Evolutionary conservation across 2,797 vertebrate genomes (phyloP).

Genomic region (Malacoraja senta): DNA sequence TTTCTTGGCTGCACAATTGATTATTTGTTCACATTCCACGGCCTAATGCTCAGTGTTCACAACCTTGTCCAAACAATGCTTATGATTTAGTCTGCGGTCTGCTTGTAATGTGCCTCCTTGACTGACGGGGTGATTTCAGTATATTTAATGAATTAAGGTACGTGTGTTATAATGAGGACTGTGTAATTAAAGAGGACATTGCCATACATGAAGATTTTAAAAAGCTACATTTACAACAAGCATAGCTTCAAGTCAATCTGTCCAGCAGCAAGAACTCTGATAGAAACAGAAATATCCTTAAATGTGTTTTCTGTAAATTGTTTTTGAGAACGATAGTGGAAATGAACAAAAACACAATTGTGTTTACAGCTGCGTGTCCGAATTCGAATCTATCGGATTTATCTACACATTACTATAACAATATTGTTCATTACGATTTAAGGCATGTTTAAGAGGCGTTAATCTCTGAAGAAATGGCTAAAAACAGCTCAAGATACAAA

Average conservation of each 20-base stretch:
- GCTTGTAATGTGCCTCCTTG: neutral
- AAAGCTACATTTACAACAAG: slow-evolving; percentile 17
- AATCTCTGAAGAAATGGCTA: neutral
- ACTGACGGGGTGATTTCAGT: neutral
- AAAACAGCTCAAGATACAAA: neutral
- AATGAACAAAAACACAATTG: neutral
- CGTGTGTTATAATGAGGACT: slow-evolving; percentile 74
- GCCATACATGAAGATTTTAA: slow-evolving; percentile 41
- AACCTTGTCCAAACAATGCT: neutral
- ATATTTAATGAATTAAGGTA: slow-evolving; percentile 78
- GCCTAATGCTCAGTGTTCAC: slow-evolving; percentile 43
- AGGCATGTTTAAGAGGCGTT: neutral
- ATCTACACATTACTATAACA: neutral
- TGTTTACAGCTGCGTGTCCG: neutral
- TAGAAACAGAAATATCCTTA: neutral
- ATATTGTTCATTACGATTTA: neutral
- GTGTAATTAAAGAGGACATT: slow-evolving; percentile 75
- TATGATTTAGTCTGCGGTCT: neutral
- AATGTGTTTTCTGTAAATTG: neutral
- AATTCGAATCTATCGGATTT: neutral
- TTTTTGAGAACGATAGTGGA: neutral
- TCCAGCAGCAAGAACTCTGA: neutral
- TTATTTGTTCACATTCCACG: slow-evolving; percentile 47
- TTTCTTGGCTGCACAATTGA: no score
- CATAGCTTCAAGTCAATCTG: slow-evolving; percentile 14